Conservation (phyloP, 2,888 invertebrate species). For the Agrilus biguttatus region DNA sequence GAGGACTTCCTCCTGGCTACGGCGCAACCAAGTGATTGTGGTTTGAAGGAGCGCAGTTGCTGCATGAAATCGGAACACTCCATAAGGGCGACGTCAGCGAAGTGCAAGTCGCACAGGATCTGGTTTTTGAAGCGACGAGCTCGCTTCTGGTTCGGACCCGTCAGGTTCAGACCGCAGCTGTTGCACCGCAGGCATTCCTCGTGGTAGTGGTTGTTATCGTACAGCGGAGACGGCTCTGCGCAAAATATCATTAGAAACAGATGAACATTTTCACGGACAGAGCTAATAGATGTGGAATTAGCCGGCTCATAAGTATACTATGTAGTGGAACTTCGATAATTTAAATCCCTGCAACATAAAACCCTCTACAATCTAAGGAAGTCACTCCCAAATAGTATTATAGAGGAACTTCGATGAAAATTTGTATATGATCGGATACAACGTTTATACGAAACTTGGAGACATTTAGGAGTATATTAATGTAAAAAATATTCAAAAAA, state of each 20-base stretch:
- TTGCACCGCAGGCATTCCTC: constrained; percentile 95
- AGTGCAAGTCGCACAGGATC: constrained; percentile 90
- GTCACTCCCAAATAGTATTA: too few species aligned
- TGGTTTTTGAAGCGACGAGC: constrained; percentile 63
- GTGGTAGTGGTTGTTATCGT: constrained; percentile 93
- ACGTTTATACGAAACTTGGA: too few species aligned
- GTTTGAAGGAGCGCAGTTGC: constrained; percentile 89
- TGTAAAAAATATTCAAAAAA: too few species aligned
- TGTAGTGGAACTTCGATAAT: too few species aligned
- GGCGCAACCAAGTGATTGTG: constrained; percentile 88
- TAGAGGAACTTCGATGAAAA: too few species aligned
- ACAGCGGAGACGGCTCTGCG: constrained; percentile 79
- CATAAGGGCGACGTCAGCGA: constrained; percentile 93
- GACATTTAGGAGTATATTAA: too few species aligned
- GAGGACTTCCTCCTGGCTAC: constrained; percentile 87
- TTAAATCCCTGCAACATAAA: too few species aligned
- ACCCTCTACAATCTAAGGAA: too few species aligned
- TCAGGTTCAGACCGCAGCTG: constrained; percentile 85
- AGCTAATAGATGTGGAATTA: too few species aligned
- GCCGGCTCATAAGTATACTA: too few species aligned
- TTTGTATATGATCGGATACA: too few species aligned
- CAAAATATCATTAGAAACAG: constrained; percentile 15
- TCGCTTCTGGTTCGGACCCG: constrained; percentile 68
- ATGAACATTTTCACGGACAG: too few species aligned
- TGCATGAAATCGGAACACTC: constrained; percentile 97